A percentile compares a stretch with the other conserved stretches of the same genome.
Conservation (phyloP, 2,888 invertebrate species). For the Eumerus sabulonum region DNA sequence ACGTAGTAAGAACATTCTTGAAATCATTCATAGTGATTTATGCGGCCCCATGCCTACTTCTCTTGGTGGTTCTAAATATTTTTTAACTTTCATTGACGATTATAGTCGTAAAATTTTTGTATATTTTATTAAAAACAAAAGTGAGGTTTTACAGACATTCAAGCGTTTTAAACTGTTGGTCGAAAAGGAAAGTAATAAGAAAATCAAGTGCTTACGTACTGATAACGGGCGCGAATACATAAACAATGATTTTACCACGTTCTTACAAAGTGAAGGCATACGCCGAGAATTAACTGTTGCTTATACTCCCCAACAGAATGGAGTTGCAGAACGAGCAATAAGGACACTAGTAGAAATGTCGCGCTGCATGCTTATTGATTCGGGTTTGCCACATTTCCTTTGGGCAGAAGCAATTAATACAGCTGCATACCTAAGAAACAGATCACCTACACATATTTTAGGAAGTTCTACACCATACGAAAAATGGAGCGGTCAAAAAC, state of each 20-base stretch:
- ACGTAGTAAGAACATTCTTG: no score
- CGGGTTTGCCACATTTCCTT: constrained; percentile 65
- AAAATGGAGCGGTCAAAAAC: no score
- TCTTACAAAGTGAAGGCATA: constrained; percentile 20
- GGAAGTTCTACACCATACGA: constrained; percentile 57
- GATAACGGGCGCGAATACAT: constrained; percentile 3
- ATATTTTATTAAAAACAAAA: constrained; percentile 66
- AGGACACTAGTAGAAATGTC: constrained; percentile 64
- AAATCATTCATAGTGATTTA: constrained; percentile 22
- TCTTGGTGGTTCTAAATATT: constrained; percentile 17
- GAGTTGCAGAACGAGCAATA: constrained; percentile 28
- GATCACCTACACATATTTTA: constrained; percentile 28
- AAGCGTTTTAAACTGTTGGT: constrained; percentile 70
- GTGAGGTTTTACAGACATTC: constrained; percentile 69
- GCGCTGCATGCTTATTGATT: constrained; percentile 68
- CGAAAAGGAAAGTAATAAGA: constrained; percentile 69
- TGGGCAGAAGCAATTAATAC: constrained; percentile 50
- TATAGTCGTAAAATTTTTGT: constrained; percentile 21
- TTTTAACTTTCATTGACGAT: constrained; percentile 26
- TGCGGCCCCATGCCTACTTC: constrained; percentile 19
- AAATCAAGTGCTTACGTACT: neutral
- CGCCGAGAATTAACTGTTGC: constrained; percentile 5
- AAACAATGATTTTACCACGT: constrained; percentile 8
- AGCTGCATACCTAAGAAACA: constrained; percentile 26
- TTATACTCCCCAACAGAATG: constrained; percentile 43